Evolutionary conservation across 2,888 invertebrate species (phyloP), one percentile per base, ranked within the genome.

Genomic region (Eupithecia insigniata): DNA sequence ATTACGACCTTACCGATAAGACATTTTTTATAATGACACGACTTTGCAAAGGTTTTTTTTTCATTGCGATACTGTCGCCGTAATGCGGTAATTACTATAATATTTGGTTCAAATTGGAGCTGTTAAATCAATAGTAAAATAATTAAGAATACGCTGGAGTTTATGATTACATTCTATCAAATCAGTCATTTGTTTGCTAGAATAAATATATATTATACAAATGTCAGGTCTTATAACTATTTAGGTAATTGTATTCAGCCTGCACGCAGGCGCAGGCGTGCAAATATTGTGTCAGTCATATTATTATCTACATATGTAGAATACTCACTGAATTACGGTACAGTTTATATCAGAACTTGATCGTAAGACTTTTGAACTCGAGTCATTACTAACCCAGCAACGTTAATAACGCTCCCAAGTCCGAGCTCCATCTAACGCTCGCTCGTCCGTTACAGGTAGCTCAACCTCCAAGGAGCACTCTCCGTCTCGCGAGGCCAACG

Each of bases 391-490:
- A 55, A 55, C 55, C 22, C 51, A 46, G n/a, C 22, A 14, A 55
- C 22, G 22, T 26, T 28, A 3, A 6, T 30, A 60, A 6, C 60
- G 30, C 60, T 5, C 8, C 46, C n/a, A 55, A 30, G 18, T 30
- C 2, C 22, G 60, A 30, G 8, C 30, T 60, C 16, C 61, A 16
- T 39, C 30, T 74, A 28, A 61, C 26, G 55, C 51, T 16, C n/a
- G 12, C 8, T 30, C 46, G 34, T 71, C 79, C 69, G 61, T 85
- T 86, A 1, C 89, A 93, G 93, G 92, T 87, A 91, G 89, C 77
- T 87, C 90, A 0, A 86, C 89, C 3, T 84, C 86, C 55, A 92
- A 90, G 78, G 92, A 92, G 6, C 91, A 90, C 14, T 69, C 72
- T 32, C 78, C 82, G 2, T 34, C 79, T 2, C 82, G 81, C 0